Evolutionary conservation across 1,140 invertebrate species (phyloP).

Genomic region (Mycetomoellerius zeteki): DNA sequence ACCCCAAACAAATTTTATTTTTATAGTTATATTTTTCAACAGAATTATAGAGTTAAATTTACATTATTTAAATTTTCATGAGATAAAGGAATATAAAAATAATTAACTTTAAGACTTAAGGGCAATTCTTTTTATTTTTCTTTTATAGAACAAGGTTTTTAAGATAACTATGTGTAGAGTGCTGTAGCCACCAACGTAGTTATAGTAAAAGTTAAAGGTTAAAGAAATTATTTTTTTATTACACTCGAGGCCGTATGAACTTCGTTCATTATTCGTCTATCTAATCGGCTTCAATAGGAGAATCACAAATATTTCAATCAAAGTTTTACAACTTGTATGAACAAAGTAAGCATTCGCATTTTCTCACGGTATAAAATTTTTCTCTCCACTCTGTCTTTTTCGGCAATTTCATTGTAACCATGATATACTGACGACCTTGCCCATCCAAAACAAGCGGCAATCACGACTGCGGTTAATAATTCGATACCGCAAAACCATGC

Average conservation of each 20-base stretch:
- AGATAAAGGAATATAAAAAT: too few relatives aligned
- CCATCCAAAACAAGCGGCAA: conserved; percentile 80
- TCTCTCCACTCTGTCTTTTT: background rate
- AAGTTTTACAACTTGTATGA: background rate
- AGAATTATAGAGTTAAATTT: too few relatives aligned
- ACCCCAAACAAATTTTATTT: too few relatives aligned
- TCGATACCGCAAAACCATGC: conserved; percentile 71
- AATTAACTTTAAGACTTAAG: too few relatives aligned
- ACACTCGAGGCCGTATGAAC: background rate
- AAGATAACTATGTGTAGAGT: too few relatives aligned
- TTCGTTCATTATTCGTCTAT: background rate
- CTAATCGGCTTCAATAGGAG: background rate
- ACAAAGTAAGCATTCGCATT: background rate
- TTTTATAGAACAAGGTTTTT: too few relatives aligned
- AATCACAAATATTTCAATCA: background rate
- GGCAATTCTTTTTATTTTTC: too few relatives aligned
- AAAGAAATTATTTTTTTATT: background rate
- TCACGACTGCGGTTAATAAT: conserved; percentile 82
- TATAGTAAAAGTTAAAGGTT: too few relatives aligned
- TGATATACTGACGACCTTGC: conserved; percentile 66
- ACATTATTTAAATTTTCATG: too few relatives aligned
- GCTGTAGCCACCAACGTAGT: too few relatives aligned
- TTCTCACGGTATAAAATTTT: conserved; percentile 17
- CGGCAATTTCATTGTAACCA: conserved; percentile 65
- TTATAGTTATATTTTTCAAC: too few relatives aligned